Evolutionary conservation across 2,888 invertebrate genomes (phyloP).

Genomic region (Phrixothrix hirtus): DNA sequence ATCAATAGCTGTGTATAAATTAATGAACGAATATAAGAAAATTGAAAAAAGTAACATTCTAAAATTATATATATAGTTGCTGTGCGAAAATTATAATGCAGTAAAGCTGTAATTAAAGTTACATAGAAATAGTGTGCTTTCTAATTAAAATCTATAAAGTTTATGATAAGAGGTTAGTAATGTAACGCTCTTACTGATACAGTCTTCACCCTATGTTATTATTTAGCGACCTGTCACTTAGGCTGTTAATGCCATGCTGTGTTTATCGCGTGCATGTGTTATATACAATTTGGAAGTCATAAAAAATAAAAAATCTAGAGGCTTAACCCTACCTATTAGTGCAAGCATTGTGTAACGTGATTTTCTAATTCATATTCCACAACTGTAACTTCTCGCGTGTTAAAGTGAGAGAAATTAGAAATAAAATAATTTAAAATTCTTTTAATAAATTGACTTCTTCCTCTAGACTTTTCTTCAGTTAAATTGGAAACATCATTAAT

Average conservation of each 20-base stretch:
- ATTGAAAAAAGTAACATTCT: too few relatives aligned
- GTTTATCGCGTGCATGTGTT: constrained; percentile 13
- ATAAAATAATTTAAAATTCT: too few relatives aligned
- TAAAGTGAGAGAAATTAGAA: too few relatives aligned
- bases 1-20: too few relatives aligned
- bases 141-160: too few relatives aligned
- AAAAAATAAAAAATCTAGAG: constrained; percentile 5
- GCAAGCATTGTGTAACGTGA: background rate
- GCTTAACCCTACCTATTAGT: background rate
- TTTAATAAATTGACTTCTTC: constrained; percentile 19
- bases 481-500: constrained; percentile 22
- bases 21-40: too few relatives aligned
- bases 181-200: background rate
- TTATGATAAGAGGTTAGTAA: too few relatives aligned
- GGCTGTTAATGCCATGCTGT: constrained; percentile 1
- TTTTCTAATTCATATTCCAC: background rate
- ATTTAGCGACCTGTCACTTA: constrained; percentile 8
- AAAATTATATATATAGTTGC: too few relatives aligned
- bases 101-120: too few relatives aligned
- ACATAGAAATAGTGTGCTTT: too few relatives aligned
- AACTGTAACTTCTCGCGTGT: too few relatives aligned
- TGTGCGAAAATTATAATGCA: too few relatives aligned
- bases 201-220: background rate
- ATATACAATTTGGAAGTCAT: constrained; percentile 8
- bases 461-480: constrained; percentile 4